Conservation (phyloP, 2,797 vertebrate species). For the Craterocephalus amniculus region DNA sequence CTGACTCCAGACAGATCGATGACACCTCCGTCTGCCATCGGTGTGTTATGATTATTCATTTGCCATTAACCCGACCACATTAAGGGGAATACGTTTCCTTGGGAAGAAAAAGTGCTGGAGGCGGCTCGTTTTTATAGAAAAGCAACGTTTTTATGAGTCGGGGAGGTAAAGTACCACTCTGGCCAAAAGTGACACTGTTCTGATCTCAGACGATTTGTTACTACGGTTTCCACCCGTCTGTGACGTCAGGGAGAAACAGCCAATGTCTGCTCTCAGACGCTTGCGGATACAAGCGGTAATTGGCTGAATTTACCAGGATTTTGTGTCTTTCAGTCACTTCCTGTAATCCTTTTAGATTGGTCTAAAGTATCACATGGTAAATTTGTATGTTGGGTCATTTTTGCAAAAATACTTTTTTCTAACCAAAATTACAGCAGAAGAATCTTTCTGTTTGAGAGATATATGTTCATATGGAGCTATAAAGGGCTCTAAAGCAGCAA, state of each 20-base stretch:
- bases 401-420: conserved; percentile 7
- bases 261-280: conserved; percentile 41
- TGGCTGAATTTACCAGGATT: conserved; percentile 38
- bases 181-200: conserved; percentile 46
- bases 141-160: conserved; percentile 54
- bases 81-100: conserved; percentile 66
- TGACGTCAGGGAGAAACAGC: conserved; percentile 60
- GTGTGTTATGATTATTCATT: conserved; percentile 91
- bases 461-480: not conserved
- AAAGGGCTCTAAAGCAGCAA: not conserved
- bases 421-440: not conserved
- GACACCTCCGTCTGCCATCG: conserved; percentile 86
- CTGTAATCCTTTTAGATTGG: conserved; percentile 21
- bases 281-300: conserved; percentile 23
- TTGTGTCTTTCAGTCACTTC: conserved; percentile 12
- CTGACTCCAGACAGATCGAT: conserved; percentile 94
- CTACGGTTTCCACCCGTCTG: conserved; percentile 49
- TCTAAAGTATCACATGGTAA: conserved; percentile 6
- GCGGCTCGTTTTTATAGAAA: conserved; percentile 76
- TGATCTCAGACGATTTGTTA: conserved; percentile 59
- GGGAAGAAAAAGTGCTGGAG: conserved; percentile 56
- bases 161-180: conserved; percentile 41
- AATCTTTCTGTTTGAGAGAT: conserved; percentile 15
- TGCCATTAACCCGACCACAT: conserved; percentile 80
- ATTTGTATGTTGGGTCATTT: not conserved